phyloP scores from a whole-genome alignment of 2,888 invertebrate species.

The Orthosia incerta region DNA sequence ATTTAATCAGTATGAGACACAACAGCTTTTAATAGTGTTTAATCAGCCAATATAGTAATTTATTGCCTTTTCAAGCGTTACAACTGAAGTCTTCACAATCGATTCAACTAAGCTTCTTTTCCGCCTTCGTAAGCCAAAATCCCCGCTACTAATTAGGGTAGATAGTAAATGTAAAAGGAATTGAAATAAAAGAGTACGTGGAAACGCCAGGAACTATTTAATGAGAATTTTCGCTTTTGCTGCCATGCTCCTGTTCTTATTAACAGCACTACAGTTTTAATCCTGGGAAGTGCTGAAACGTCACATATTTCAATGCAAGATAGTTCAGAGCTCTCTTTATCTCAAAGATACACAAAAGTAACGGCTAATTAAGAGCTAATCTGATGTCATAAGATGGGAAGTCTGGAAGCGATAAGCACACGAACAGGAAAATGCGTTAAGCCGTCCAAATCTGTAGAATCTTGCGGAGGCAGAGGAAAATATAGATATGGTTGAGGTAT shows the following conservation, averaged over 20 bases:
- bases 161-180: constrained; percentile 14
- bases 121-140: constrained; percentile 9
- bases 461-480: not conserved
- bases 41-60: not conserved
- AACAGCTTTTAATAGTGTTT: constrained; percentile 10
- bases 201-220: constrained; percentile 1
- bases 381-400: constrained; percentile 2
- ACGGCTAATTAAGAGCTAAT: constrained; percentile 31
- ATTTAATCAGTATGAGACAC: constrained; percentile 49
- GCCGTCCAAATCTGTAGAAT: constrained; percentile 3
- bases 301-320: constrained; percentile 30
- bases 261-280: constrained; percentile 28
- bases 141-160: constrained; percentile 18
- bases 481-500: not conserved
- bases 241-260: constrained; percentile 2
- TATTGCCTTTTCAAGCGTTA: not conserved
- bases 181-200: constrained; percentile 8
- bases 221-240: constrained; percentile 6
- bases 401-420: constrained; percentile 10
- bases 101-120: constrained; percentile 10
- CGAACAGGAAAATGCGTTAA: constrained; percentile 21
- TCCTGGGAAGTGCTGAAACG: constrained; percentile 21
- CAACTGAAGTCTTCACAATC: not conserved
- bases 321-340: constrained; percentile 14
- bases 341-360: constrained; percentile 29